Percentiles rank a stretch among this genome's conserved stretches.
Conservation (phyloP, 2,113 vertebrate genomes). For the Empidonax alnorum region DNA sequence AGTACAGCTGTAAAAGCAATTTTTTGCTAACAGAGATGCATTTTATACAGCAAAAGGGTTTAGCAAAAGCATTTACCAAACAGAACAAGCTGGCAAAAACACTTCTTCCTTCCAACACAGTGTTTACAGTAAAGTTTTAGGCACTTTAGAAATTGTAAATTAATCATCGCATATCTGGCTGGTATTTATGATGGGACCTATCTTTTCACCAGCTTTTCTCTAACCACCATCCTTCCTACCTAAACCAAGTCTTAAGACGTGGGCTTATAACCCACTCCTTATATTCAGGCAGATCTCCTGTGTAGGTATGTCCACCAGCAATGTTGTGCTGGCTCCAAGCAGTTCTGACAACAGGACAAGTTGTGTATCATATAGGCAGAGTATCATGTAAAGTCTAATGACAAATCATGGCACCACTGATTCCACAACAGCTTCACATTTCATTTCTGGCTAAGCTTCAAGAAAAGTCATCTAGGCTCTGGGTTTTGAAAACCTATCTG, state of each 20-base stretch:
- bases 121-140: background rate
- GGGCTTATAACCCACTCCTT: accelerated
- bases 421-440: background rate
- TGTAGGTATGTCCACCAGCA: background rate
- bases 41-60: background rate
- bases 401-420: background rate
- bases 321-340: background rate
- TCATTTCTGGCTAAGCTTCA: background rate
- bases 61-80: background rate
- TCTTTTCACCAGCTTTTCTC: background rate
- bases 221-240: background rate
- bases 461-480: background rate
- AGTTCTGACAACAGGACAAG: background rate
- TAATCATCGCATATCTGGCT: background rate
- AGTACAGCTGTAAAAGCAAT: background rate
- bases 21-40: background rate
- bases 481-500: background rate
- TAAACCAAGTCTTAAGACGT: background rate
- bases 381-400: background rate
- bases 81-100: background rate
- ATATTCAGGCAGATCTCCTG: background rate
- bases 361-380: background rate
- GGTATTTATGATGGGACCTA: background rate
- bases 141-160: background rate
- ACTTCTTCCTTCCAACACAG: background rate